Conservation (phyloP, 2,113 vertebrate species). For the Mormoops blainvillei region DNA sequence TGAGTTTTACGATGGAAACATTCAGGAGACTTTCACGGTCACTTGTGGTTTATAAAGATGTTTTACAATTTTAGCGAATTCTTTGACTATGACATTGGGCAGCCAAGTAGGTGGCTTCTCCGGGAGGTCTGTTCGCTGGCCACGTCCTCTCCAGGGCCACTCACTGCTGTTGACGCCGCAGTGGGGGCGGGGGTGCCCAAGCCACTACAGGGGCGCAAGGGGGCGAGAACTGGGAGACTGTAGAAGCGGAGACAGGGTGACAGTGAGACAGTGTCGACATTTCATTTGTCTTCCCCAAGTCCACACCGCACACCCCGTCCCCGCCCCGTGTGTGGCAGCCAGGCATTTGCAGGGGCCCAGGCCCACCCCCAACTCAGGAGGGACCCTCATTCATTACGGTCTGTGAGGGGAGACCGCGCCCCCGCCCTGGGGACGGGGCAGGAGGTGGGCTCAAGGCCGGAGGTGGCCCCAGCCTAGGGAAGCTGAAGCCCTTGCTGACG, state of each 20-base stretch:
- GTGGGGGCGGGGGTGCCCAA: too few relatives aligned
- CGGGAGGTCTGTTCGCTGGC: accelerated
- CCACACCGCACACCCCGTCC: accelerated
- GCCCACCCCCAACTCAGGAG: background rate
- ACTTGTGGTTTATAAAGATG: background rate
- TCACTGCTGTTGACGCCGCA: too few relatives aligned
- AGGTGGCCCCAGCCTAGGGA: background rate
- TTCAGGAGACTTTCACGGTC: background rate
- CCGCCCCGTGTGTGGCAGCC: too few relatives aligned
- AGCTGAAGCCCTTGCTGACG: background rate
- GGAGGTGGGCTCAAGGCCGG: background rate
- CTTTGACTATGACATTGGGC: background rate
- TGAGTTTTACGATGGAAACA: background rate
- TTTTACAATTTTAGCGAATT: background rate
- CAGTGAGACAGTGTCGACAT: background rate
- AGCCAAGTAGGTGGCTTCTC: background rate
- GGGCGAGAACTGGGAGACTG: background rate
- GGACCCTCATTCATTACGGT: background rate
- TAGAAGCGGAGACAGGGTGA: background rate
- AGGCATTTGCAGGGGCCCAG: background rate
- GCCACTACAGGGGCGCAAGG: accelerated
- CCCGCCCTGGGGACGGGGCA: too few relatives aligned
- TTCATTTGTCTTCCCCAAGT: background rate
- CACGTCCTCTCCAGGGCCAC: accelerated
- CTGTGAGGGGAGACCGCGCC: background rate